Base-by-base conservation (phyloP, 2,888 invertebrate species). In the Mycalesis mineus region DNA sequence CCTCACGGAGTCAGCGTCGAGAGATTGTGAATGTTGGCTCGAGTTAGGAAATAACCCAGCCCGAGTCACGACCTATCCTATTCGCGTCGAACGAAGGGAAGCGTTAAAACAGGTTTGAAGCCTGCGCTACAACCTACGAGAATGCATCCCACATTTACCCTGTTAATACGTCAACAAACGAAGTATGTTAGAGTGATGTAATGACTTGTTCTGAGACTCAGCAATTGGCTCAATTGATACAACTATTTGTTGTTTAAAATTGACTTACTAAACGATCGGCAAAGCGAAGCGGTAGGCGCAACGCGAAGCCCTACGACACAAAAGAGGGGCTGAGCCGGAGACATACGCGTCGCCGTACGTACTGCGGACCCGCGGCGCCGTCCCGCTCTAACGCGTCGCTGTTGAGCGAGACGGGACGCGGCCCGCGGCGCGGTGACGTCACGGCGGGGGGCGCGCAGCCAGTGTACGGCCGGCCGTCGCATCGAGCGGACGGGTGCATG, bases 391-490 rank as follows among this genome's bases (percentile, higher is more conserved):
- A 22, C 56, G 11, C 40, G n/a, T 29, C 33, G 55, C 9, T 55
- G 11, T 37, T 36, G 64, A 68, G 51, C 15, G 63, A 56, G 67
- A 68, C 45, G 37, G 37, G 45, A 49, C 42, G 63, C 61, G 62
- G 61, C 56, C 63, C 64, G 68, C 66, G 65, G 65, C 60, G 65
- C 74, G 74, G 79, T 84, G 84, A 85, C 84, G 86, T 86, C 86
- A 84, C 80, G 75, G 64, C 61, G 70, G 67, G 73, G 68, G 65
- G 74, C 45, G 56, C 50, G 47, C 53, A 56, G 63, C 53, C 82
- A 88, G 88, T 88, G 70, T 73, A 74, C 85, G 82, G 84, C 84
- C 80, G 79, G 78, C 77, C 76, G 83, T 78, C 73, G 71, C 65
- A 67, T 68, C 68, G 74, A 60, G 72, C 73, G 78, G 76, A 81